Evolutionary conservation across 2,888 invertebrate genomes (phyloP).

Genomic region (Polymixis flavicincta): DNA sequence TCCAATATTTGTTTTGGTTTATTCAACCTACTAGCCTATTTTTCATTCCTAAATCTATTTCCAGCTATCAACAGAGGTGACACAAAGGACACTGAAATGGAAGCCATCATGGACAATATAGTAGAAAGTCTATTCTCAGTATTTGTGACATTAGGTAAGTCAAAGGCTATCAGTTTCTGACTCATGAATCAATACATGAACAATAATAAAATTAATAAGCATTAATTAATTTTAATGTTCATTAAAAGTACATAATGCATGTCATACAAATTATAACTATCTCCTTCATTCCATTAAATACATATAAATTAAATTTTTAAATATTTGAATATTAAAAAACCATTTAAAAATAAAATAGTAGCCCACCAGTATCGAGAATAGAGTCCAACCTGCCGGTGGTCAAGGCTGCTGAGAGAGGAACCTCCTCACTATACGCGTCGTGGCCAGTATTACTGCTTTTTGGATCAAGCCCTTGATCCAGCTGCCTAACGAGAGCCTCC

Average conservation of each 20-base stretch:
- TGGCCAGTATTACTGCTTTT: no score
- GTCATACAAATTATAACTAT: no score
- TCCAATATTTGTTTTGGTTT: not conserved
- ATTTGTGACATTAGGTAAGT: slow-evolving; percentile 97
- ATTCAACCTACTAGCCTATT: not conserved
- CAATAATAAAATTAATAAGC: not conserved
- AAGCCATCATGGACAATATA: slow-evolving; percentile 97
- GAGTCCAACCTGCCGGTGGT: no score
- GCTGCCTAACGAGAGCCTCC: no score
- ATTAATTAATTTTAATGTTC: not conserved
- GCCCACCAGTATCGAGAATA: no score
- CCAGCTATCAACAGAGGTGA: slow-evolving; percentile 97
- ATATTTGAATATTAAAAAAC: no score
- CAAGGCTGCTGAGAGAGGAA: no score
- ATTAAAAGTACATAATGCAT: slow-evolving; percentile 3
- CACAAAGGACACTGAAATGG: slow-evolving; percentile 98
- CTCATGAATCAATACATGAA: not conserved
- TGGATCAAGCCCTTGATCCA: no score
- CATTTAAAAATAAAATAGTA: no score
- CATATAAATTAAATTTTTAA: no score
- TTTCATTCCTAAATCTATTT: slow-evolving; percentile 66
- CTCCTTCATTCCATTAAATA: no score
- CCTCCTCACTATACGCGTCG: no score
- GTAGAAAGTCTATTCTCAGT: slow-evolving; percentile 99
- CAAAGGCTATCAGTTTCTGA: slow-evolving; percentile 22